phyloP scores from a whole-genome alignment of 2,888 invertebrate species.

The Drosophila formosana region DNA sequence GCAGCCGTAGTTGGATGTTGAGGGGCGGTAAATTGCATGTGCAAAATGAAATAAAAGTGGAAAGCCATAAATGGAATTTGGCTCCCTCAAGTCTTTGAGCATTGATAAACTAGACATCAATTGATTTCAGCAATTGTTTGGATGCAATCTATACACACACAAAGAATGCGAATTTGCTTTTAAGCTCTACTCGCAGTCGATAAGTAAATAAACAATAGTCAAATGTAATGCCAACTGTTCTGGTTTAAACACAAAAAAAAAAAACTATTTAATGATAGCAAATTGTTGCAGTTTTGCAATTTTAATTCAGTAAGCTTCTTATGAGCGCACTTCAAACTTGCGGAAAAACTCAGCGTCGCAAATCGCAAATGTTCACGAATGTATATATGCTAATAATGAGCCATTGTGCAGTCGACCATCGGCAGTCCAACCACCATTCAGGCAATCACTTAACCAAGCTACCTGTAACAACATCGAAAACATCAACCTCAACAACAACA shows the following conservation, averaged over 20 bases:
- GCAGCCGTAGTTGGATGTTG: conserved; percentile 1
- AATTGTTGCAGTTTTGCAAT: conserved; percentile 6
- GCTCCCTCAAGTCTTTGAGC: conserved; percentile 34
- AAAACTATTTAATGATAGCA: conserved; percentile 1
- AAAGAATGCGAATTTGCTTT: neutral
- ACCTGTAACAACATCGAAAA: conserved; percentile 33
- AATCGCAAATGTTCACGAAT: conserved; percentile 14
- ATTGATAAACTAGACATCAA: conserved; percentile 74
- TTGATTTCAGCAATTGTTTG: conserved; percentile 72
- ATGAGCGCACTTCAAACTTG: conserved; percentile 31
- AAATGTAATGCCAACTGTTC: conserved; percentile 1
- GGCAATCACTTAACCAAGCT: conserved; percentile 23
- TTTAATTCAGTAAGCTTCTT: conserved; percentile 13
- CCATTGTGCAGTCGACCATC: conserved; percentile 12
- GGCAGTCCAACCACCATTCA: conserved; percentile 12
- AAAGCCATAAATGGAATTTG: conserved; percentile 80
- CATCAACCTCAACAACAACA: conserved; percentile 27
- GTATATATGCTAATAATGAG: conserved; percentile 54
- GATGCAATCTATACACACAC: conserved; percentile 36
- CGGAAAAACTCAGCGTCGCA: conserved; percentile 38
- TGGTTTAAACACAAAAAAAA: neutral
- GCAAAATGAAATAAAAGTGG: conserved; percentile 72
- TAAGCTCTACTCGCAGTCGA: neutral
- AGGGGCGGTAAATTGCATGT: conserved; percentile 61
- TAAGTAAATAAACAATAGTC: conserved; percentile 1